Evolutionary conservation across 2,797 vertebrate species (phyloP).

Genomic region (Pantherophis vulpinus): DNA sequence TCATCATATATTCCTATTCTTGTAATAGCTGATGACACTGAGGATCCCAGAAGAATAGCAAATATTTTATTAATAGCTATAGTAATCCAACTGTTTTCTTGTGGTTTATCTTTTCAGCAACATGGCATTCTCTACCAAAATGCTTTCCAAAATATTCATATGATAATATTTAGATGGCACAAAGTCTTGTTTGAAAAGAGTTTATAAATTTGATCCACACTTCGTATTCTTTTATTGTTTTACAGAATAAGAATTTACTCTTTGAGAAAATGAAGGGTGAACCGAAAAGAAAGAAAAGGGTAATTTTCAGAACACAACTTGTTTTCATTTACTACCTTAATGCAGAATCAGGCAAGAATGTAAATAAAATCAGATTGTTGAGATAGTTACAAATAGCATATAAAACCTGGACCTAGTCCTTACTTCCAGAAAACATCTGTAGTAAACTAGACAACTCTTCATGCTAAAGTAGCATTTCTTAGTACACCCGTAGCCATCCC

Average conservation of each 20-base stretch:
- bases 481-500: not conserved
- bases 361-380: conserved; percentile 23
- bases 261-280: conserved; percentile 90
- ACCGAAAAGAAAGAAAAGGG: conserved; percentile 91
- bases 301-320: conserved; percentile 64
- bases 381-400: conserved; percentile 25
- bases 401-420: not conserved
- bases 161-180: conserved; percentile 55
- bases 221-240: conserved; percentile 37
- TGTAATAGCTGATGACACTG: conserved; percentile 51
- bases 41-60: conserved; percentile 41
- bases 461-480: not conserved
- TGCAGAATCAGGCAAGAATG: conserved; percentile 31
- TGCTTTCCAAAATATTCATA: conserved; percentile 61
- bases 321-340: conserved; percentile 8
- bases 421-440: not conserved
- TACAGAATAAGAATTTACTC: conserved; percentile 91
- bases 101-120: conserved; percentile 54
- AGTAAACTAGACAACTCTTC: not conserved
- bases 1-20: conserved; percentile 38
- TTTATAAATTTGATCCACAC: conserved; percentile 52
- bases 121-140: conserved; percentile 44
- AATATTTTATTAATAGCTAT: conserved; percentile 49
- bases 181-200: conserved; percentile 53
- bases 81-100: conserved; percentile 49